A percentile compares a stretch with the other conserved stretches of the same genome.
Conservation (phyloP, 2,888 invertebrate species). For the Erpobdella octoculata region DNA sequence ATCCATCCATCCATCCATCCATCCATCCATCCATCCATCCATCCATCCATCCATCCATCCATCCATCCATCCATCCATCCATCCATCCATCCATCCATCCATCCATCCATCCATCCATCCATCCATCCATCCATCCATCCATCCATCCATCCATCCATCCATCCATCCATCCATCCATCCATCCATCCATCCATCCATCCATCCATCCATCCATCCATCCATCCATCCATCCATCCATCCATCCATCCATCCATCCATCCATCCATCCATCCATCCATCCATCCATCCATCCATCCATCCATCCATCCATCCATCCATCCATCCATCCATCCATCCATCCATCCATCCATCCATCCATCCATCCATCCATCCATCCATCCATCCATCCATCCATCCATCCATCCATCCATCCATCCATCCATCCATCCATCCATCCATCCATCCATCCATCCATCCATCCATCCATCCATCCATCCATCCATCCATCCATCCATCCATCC, state of each 20-base stretch:
- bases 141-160: neutral
- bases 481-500: neutral
- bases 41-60: neutral
- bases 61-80: neutral
- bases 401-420: constrained; percentile 4
- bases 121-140: neutral
- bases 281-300: neutral
- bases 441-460: neutral
- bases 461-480: neutral
- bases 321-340: neutral
- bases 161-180: neutral
- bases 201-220: neutral
- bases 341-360: neutral
- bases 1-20: neutral
- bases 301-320: neutral
- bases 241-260: constrained; percentile 7
- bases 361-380: neutral
- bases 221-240: neutral
- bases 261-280: constrained; percentile 3
- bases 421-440: constrained; percentile 3
- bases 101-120: neutral
- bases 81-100: neutral
- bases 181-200: constrained; percentile 6
- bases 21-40: constrained; percentile 6
- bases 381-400: neutral